Conservation (phyloP, 2,888 invertebrate genomes). For the Eilema caniola region DNA sequence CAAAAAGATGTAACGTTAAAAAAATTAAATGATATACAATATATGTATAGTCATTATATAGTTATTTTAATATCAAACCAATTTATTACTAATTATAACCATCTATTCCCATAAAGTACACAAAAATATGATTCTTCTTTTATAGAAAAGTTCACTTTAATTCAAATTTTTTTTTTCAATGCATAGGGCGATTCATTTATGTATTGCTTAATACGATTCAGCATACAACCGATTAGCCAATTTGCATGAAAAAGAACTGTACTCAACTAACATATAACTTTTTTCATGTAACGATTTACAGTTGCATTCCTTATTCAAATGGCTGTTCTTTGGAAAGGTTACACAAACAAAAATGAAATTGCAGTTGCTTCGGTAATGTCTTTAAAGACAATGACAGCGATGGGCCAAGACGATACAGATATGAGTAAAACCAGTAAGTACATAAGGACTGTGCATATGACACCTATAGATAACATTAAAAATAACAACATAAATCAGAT, state of each 20-base stretch:
- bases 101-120: slow-evolving; percentile 1
- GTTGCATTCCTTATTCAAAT: slow-evolving; percentile 14
- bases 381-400: neutral
- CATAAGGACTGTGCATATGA: neutral
- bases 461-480: too few relatives aligned
- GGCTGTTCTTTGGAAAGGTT: neutral
- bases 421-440: neutral
- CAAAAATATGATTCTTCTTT: neutral
- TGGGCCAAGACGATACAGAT: neutral
- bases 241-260: slow-evolving; percentile 26
- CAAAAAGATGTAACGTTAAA: neutral
- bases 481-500: neutral
- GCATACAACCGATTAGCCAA: slow-evolving; percentile 13
- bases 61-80: neutral
- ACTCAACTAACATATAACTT: slow-evolving; percentile 21
- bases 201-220: neutral
- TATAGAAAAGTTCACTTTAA: neutral
- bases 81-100: neutral
- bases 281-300: slow-evolving; percentile 19
- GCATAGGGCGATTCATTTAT: neutral
- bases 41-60: neutral
- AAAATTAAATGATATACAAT: neutral
- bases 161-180: neutral
- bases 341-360: too few relatives aligned
- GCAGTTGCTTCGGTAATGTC: neutral